A percentile compares a stretch with the other conserved stretches of the same genome.
phyloP scores from a whole-genome alignment of 37 sponge, comb jelly and placozoan species.

The Beroe ovata region DNA sequence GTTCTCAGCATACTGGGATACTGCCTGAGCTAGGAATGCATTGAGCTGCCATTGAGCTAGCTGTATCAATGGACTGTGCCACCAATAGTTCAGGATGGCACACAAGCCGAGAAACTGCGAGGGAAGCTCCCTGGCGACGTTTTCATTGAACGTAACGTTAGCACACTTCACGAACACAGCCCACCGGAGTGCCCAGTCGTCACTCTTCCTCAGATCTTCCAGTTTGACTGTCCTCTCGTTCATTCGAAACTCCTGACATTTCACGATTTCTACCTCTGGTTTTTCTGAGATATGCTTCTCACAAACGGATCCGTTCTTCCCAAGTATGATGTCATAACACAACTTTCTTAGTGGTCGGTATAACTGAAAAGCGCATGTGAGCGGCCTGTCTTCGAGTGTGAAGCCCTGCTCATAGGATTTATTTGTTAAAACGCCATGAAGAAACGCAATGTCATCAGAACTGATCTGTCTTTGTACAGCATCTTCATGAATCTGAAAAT shows the following conservation, averaged over 20 bases:
- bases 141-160: not conserved
- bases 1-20: slow-evolving; percentile 25
- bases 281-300: not conserved
- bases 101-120: not conserved
- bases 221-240: not conserved
- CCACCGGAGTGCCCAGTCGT: not conserved
- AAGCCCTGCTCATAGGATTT: slow-evolving; percentile 46
- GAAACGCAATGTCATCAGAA: not conserved
- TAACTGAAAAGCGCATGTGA: not conserved
- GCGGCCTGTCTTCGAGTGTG: slow-evolving; percentile 17
- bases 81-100: slow-evolving; percentile 35
- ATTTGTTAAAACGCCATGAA: not conserved
- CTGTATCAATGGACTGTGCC: not conserved
- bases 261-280: not conserved
- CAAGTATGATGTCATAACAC: slow-evolving; percentile 11
- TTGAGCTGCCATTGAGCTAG: not conserved
- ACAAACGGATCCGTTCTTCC: not conserved
- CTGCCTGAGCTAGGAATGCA: slow-evolving; percentile 45
- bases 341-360: not conserved
- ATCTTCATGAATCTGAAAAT: not conserved
- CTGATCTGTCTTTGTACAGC: not conserved
- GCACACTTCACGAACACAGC: slow-evolving; percentile 26
- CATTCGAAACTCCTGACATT: not conserved
- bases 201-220: not conserved
- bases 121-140: not conserved